Evolutionary conservation across 2,113 vertebrate species (phyloP).

Genomic region (Recurvirostra avosetta): DNA sequence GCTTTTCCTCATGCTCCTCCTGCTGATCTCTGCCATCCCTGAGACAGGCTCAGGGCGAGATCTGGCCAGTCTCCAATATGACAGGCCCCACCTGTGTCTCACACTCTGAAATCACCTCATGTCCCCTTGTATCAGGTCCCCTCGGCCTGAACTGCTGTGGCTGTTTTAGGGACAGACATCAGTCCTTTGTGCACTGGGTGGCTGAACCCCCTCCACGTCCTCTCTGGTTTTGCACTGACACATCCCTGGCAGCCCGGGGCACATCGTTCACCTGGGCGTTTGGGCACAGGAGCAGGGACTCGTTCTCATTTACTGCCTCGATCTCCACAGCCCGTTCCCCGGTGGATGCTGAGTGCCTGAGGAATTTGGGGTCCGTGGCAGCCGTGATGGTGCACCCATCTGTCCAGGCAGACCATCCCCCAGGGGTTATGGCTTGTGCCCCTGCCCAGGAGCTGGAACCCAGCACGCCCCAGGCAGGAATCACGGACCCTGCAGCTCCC

Average conservation of each 20-base stretch:
- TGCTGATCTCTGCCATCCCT: neutral
- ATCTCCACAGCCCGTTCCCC: neutral
- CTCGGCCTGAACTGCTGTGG: neutral
- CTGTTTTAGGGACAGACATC: neutral
- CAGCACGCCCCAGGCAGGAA: neutral
- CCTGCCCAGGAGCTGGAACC: neutral
- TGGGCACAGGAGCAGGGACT: neutral
- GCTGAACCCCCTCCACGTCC: neutral
- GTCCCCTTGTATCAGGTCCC: neutral
- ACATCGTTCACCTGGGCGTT: neutral
- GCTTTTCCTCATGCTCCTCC: neutral
- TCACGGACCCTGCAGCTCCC: neutral
- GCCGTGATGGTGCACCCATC: neutral
- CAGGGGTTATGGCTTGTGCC: fast-evolving
- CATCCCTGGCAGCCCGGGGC: fast-evolving
- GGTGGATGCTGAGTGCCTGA: neutral
- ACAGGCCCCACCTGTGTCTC: neutral
- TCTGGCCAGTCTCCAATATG: fast-evolving
- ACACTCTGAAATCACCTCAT: neutral
- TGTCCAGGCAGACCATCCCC: neutral
- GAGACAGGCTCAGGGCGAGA: neutral
- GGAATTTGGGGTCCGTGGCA: neutral
- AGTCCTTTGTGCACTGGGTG: neutral
- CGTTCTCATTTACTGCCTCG: neutral
- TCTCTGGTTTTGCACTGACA: neutral